Base-by-base conservation (phyloP, 2,797 vertebrate genomes). In the Acanthopagrus latus region DNA sequence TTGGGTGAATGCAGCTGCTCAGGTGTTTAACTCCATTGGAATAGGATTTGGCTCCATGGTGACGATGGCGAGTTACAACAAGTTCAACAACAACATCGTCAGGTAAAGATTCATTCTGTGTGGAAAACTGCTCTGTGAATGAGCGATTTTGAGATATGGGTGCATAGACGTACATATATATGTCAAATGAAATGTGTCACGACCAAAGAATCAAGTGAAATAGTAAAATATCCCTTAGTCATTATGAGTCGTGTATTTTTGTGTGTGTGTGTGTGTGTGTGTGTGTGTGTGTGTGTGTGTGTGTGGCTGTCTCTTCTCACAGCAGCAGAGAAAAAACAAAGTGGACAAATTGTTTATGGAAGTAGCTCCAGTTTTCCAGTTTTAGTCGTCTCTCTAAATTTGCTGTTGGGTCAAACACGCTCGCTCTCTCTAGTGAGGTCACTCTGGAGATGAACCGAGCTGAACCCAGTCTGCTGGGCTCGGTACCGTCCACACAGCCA, bases 1-100 rank as follows among this genome's bases (percentile, higher is more conserved):
- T 51, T 96, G 95, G 95, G 90, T 95, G 46, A 91, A 95, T 82
- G 95, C 95, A 44, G 94, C 95, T 16, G 93, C 93, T n/a, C 95
- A 96, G 86, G 91, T 96, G 38, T 95, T 96, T 76, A 95, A 95
- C 87, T 96, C 95, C 41, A 78, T 95, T 46, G 95, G 95, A 73
- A 92, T 96, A 58, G 91, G 93, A 5, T 96, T 94, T 60, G 95
- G 95, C 23, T 89, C 89, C 59, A 95, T 95, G 95, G 85, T 95
- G 56, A 95, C 95, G 0, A 92, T 95, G 93, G 90, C 95, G 2
- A 96, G 95, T 77, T 96, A 95, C 90, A 96, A 94, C 91, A 95
- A 95, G 68, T 95, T 93, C 75, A 91, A 93, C 89, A 94, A 95
- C 86, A 95, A 95, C 86, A 91, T 96, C 54, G 77, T 95, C 54